Conservation (phyloP, 2,888 invertebrate genomes). For the Amorpha juglandis region DNA sequence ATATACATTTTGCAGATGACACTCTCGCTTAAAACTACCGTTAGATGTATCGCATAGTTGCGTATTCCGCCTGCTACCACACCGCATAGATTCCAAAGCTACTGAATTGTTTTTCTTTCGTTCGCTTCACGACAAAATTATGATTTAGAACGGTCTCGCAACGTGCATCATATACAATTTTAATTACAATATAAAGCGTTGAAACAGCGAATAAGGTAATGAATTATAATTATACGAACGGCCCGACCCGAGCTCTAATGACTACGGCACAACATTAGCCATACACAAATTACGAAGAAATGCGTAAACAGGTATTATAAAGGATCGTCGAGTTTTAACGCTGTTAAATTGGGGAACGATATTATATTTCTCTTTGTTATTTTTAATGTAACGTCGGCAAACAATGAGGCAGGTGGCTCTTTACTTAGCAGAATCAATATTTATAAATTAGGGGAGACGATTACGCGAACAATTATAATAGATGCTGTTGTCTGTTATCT, state of each 20-base stretch:
- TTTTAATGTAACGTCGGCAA: constrained; percentile 35
- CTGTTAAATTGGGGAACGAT: constrained; percentile 58
- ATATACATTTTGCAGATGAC: constrained; percentile 21
- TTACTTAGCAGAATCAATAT: constrained; percentile 20
- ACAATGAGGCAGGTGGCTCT: background rate
- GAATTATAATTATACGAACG: constrained; percentile 74
- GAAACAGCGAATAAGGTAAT: constrained; percentile 65
- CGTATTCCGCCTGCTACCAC: constrained; percentile 21
- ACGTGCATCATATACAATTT: constrained; percentile 33
- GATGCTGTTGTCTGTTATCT: constrained; percentile 34
- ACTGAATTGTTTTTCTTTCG: constrained; percentile 10
- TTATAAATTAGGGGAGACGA: constrained; percentile 30
- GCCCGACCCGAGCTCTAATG: constrained; percentile 68
- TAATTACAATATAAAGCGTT: constrained; percentile 54
- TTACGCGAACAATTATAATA: constrained; percentile 31
- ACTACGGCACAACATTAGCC: constrained; percentile 75
- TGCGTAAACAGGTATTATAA: constrained; percentile 77
- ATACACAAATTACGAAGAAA: constrained; percentile 77
- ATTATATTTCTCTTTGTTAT: constrained; percentile 50
- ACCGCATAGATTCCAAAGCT: constrained; percentile 1
- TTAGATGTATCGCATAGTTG: constrained; percentile 21
- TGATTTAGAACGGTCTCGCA: constrained; percentile 10
- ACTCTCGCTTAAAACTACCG: constrained; percentile 23
- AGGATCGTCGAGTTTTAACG: constrained; percentile 60
- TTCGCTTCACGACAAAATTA: background rate